Evolutionary conservation across 2,888 invertebrate genomes (phyloP).

Genomic region (Erynnis tages): DNA sequence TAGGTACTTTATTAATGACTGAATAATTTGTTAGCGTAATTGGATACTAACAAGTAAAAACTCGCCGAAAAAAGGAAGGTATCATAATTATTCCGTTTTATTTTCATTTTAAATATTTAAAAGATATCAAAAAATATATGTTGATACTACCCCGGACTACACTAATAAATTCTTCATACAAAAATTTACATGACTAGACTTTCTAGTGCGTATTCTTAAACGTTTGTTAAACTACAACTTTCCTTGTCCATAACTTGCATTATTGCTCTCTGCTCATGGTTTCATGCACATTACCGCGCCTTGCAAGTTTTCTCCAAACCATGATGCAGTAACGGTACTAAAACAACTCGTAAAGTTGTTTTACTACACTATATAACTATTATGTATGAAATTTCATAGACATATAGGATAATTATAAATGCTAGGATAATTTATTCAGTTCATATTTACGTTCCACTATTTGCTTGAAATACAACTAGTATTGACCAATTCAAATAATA

Average conservation of each 20-base stretch:
- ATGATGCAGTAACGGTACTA: slow-evolving; percentile 47
- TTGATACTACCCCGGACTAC: too few relatives aligned
- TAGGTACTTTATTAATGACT: too few relatives aligned
- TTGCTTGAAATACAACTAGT: too few relatives aligned
- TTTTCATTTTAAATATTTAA: too few relatives aligned
- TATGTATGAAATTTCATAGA: slow-evolving; percentile 3
- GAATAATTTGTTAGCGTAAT: too few relatives aligned
- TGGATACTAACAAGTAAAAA: too few relatives aligned
- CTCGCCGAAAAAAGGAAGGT: too few relatives aligned
- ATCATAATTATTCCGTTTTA: too few relatives aligned
- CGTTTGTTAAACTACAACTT: slow-evolving; percentile 11
- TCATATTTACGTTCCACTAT: not conserved
- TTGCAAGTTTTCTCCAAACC: slow-evolving; percentile 21
- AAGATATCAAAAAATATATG: too few relatives aligned
- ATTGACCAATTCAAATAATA: too few relatives aligned
- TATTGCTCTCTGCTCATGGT: slow-evolving; percentile 10
- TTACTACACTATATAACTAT: slow-evolving; percentile 14
- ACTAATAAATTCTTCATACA: too few relatives aligned
- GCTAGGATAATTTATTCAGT: not conserved
- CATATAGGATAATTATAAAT: slow-evolving; percentile 4
- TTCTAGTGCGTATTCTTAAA: slow-evolving; percentile 5
- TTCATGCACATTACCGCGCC: slow-evolving; percentile 5
- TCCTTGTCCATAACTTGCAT: slow-evolving; percentile 10
- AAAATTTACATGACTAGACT: slow-evolving; percentile 5
- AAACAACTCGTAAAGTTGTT: slow-evolving; percentile 13